A percentile compares a stretch with the other conserved stretches of the same genome.
phyloP scores from a whole-genome alignment of 2,888 invertebrate species.

The Boloria euphrosyne region DNA sequence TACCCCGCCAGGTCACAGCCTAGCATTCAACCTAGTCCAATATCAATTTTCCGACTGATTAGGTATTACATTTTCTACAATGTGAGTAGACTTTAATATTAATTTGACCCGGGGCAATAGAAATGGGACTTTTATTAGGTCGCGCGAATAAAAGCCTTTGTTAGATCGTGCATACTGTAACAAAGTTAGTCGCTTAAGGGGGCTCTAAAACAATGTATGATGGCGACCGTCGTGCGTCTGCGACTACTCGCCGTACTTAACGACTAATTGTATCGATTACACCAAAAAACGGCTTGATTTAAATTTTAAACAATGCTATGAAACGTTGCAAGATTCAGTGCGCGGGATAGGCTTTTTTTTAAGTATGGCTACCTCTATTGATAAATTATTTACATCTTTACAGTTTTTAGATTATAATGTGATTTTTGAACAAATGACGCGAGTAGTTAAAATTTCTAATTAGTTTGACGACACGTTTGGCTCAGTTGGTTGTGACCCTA shows the following conservation, averaged over 20 bases:
- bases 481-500: no score
- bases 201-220: slow-evolving; percentile 20
- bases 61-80: slow-evolving; percentile 3
- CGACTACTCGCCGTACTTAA: slow-evolving; percentile 20
- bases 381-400: no score
- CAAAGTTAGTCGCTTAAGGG: slow-evolving; percentile 18
- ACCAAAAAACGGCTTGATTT: not conserved
- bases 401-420: no score
- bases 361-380: not conserved
- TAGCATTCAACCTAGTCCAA: not conserved
- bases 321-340: no score
- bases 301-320: no score
- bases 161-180: slow-evolving; percentile 12
- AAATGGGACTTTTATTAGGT: slow-evolving; percentile 22
- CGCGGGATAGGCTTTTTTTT: no score
- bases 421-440: no score
- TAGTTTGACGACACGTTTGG: no score
- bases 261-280: slow-evolving; percentile 18
- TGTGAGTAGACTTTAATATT: slow-evolving; percentile 13
- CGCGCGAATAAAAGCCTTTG: slow-evolving; percentile 22
- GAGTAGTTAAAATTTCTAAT: no score
- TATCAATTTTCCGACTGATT: slow-evolving; percentile 14
- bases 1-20: no score
- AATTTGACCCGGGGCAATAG: slow-evolving; percentile 26
- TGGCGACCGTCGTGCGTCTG: not conserved